Percentiles rank a stretch among this genome's conserved stretches.
phyloP scores from a whole-genome alignment of 2,113 vertebrate genomes.

The Mystacornis crossleyi region DNA sequence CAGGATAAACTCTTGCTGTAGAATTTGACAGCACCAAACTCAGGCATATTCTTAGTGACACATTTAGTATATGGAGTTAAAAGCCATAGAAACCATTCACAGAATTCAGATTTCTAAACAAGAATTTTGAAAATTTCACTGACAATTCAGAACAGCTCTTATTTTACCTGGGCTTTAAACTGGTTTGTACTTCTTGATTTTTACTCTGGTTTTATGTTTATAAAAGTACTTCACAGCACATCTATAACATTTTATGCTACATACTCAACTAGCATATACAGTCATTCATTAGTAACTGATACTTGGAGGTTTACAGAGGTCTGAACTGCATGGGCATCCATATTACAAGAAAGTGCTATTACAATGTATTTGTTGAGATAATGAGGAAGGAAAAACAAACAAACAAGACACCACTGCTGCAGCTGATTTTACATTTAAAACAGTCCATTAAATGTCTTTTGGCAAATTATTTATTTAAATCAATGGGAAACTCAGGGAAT shows the following conservation, averaged over 20 bases:
- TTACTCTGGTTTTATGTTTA: background rate
- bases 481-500: background rate
- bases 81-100: background rate
- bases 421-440: constrained; percentile 7
- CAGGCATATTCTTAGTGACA: background rate
- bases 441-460: background rate
- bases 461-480: constrained; percentile 1
- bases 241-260: background rate
- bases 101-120: background rate
- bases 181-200: background rate
- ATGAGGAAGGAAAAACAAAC: background rate
- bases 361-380: background rate
- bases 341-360: background rate
- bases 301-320: background rate
- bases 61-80: background rate
- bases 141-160: background rate
- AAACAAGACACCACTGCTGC: background rate
- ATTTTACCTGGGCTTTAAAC: background rate
- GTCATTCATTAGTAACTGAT: background rate
- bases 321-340: background rate
- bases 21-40: background rate
- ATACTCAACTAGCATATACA: background rate
- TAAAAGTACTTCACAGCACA: background rate
- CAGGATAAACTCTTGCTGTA: background rate
- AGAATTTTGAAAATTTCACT: background rate